These are phyloP conservation scores for Ectemnius continuus DNA, from an alignment of 2,888 invertebrate genomes.

Conservation along the genomic window DNA sequence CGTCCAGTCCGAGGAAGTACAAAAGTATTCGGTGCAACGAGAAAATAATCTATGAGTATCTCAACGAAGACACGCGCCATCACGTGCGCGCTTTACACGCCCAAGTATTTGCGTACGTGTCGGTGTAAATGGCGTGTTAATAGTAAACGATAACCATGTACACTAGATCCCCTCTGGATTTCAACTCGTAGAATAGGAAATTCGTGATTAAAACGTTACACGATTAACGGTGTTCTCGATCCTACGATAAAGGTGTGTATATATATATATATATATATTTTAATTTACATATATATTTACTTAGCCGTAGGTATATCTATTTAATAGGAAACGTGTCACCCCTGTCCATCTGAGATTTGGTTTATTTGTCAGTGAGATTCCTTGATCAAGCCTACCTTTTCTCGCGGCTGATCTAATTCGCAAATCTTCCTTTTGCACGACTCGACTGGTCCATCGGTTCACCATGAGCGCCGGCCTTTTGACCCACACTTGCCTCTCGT, in stretches of 20 bases:
- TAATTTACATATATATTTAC: no score
- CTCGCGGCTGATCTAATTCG: not conserved
- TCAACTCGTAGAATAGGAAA: conserved; percentile 34
- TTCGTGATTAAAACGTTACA: conserved; percentile 43
- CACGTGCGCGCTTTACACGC: not conserved
- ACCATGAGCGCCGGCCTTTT: no score
- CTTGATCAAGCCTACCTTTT: conserved; percentile 9
- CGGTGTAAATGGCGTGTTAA: conserved; percentile 14
- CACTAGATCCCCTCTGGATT: not conserved
- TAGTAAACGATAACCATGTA: conserved; percentile 19
- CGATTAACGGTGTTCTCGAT: conserved; percentile 39
- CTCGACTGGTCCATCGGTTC: not conserved
- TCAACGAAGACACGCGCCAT: conserved; percentile 6
- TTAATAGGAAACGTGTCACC: conserved; percentile 67
- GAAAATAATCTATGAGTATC: conserved; percentile 3
- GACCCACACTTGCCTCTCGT: no score
- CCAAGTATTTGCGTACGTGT: conserved; percentile 14
- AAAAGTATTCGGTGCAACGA: not conserved
- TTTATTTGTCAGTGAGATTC: conserved; percentile 62
- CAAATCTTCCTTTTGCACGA: conserved; percentile 1
- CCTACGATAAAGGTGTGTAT: conserved; percentile 25
- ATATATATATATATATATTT: not conserved
- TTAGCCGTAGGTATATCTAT: conserved; percentile 34
- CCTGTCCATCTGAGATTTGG: conserved; percentile 10
- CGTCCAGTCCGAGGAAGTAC: conserved; percentile 5